These are phyloP conservation scores for Ancistrus triradiatus DNA, from an alignment of 2,113 vertebrate genomes.

Conservation along the genomic window DNA sequence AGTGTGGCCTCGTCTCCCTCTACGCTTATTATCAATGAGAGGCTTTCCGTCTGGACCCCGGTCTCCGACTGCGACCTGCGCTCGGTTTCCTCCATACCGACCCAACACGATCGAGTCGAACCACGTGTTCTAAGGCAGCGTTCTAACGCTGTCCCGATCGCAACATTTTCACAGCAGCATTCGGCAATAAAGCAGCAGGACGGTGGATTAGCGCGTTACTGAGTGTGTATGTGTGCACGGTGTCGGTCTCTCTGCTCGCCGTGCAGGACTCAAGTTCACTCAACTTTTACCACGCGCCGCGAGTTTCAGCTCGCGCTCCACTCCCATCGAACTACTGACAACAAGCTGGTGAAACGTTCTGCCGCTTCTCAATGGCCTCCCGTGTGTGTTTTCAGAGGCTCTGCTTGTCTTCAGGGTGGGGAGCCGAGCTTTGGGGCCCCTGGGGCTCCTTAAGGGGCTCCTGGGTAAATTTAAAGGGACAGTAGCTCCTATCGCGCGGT, in stretches of 20 bases:
- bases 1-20: conserved; percentile 67
- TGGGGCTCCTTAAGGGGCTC: conserved; percentile 96
- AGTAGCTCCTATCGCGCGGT: conserved; percentile 72
- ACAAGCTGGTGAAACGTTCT: conserved; percentile 27
- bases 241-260: conserved; percentile 57
- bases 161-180: conserved; percentile 51
- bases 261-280: conserved; percentile 60
- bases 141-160: conserved; percentile 42
- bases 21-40: conserved; percentile 72
- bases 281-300: conserved; percentile 71
- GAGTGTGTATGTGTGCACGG: conserved; percentile 50
- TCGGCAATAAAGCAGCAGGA: conserved; percentile 56
- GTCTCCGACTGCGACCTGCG: conserved; percentile 52
- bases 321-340: conserved; percentile 33
- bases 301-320: conserved; percentile 51
- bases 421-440: conserved; percentile 88
- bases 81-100: conserved; percentile 63
- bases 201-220: conserved; percentile 62
- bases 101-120: conserved; percentile 26
- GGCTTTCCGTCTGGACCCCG: conserved; percentile 62
- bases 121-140: no score
- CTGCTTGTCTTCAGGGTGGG: conserved; percentile 84
- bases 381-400: conserved; percentile 70
- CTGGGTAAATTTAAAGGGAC: conserved; percentile 98
- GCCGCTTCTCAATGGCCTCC: conserved; percentile 58